Conservation (phyloP, 2,113 vertebrate genomes). For the Aepyceros melampus region DNA sequence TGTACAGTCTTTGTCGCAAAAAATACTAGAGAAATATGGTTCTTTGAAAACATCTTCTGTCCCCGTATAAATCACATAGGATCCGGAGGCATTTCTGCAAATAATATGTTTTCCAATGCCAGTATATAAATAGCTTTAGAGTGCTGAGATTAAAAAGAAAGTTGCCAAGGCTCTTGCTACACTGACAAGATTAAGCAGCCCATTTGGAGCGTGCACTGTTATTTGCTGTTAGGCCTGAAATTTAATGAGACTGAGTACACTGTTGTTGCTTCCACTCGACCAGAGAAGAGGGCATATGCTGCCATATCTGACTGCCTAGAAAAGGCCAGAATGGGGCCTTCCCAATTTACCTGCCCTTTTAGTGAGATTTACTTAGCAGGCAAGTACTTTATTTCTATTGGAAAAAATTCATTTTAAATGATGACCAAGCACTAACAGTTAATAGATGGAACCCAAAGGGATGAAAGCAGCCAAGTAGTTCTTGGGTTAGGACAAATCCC, state of each 20-base stretch:
- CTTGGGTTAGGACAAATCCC: neutral
- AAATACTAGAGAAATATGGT: constrained; percentile 70
- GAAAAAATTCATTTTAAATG: neutral
- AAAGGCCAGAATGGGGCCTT: neutral
- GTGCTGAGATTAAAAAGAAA: constrained; percentile 18
- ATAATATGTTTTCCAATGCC: constrained; percentile 68
- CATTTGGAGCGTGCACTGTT: neutral
- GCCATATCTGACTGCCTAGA: neutral
- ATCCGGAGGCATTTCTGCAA: constrained; percentile 63
- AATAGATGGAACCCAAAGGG: neutral
- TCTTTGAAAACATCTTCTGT: constrained; percentile 74
- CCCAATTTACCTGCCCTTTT: neutral
- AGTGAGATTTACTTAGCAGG: neutral
- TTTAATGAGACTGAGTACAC: constrained; percentile 15
- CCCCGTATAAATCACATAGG: constrained; percentile 60
- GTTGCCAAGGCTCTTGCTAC: constrained; percentile 57
- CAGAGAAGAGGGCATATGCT: neutral
- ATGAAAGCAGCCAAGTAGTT: neutral
- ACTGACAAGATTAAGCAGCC: constrained; percentile 12
- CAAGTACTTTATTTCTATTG: neutral
- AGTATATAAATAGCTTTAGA: constrained; percentile 64
- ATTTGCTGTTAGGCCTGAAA: constrained; percentile 43
- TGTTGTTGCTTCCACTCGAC: neutral
- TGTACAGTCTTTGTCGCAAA: constrained; percentile 49
- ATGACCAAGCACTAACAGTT: neutral